These are phyloP conservation scores for Erpetoichthys calabaricus DNA, from an alignment of 2,797 vertebrate species.

Conservation along the genomic window DNA sequence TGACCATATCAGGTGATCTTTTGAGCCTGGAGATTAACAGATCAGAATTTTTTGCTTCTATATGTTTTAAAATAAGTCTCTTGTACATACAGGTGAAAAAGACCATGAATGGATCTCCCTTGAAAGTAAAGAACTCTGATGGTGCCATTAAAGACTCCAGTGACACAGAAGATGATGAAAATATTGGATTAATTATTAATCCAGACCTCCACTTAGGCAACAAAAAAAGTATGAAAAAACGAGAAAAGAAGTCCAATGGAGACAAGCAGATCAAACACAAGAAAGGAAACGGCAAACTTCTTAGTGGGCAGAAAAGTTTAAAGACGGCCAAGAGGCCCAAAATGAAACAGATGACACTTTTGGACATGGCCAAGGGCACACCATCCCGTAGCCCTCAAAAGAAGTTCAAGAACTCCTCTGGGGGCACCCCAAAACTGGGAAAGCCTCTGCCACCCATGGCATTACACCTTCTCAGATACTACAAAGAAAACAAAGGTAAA, in stretches of 20 bases:
- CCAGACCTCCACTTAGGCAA: conserved; percentile 39
- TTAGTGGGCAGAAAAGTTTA: conserved; percentile 68
- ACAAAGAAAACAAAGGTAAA: conserved; percentile 83
- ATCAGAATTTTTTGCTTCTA: no score
- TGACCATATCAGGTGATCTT: no score
- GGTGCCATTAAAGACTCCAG: conserved; percentile 45
- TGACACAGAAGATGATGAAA: conserved; percentile 31
- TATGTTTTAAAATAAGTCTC: no score
- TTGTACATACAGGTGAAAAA: conserved; percentile 50
- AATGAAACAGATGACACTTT: conserved; percentile 91
- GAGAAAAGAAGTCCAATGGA: conserved; percentile 52
- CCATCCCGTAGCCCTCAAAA: conserved; percentile 55
- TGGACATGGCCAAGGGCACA: conserved; percentile 79
- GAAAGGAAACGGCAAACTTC: conserved; percentile 43
- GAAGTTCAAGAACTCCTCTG: conserved; percentile 43
- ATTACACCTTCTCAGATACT: conserved; percentile 83
- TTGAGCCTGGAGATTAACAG: no score
- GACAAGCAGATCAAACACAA: conserved; percentile 50
- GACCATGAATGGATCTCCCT: conserved; percentile 63
- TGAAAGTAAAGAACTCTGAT: conserved; percentile 82
- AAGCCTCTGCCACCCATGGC: conserved; percentile 83
- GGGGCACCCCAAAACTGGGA: conserved; percentile 66
- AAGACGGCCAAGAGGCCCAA: conserved; percentile 69
- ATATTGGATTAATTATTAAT: conserved; percentile 30
- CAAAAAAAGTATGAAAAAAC: conserved; percentile 19